These are phyloP conservation scores for Argyresthia goedartella DNA, from an alignment of 2,888 invertebrate species.

Conservation along the genomic window DNA sequence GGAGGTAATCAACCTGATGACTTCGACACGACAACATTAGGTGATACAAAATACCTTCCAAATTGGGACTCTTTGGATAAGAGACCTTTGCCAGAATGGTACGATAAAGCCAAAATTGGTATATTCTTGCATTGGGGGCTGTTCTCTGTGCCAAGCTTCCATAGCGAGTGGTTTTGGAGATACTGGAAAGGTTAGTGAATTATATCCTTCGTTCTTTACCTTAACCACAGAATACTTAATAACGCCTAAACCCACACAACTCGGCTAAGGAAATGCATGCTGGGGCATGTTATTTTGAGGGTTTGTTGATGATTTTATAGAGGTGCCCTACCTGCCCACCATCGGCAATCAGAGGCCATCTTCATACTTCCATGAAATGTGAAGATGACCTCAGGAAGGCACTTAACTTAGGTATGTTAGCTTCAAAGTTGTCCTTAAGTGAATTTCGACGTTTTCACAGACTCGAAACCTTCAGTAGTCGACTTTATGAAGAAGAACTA, in stretches of 20 bases:
- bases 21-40: too few relatives aligned
- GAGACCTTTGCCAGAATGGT: constrained; percentile 84
- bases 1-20: too few relatives aligned
- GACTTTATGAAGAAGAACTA: constrained; percentile 82
- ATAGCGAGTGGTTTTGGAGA: constrained; percentile 87
- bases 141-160: constrained; percentile 83
- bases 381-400: too few relatives aligned
- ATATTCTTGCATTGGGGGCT: constrained; percentile 91
- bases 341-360: too few relatives aligned
- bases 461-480: constrained; percentile 37
- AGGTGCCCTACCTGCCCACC: too few relatives aligned
- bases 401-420: background rate
- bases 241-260: too few relatives aligned
- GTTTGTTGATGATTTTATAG: too few relatives aligned
- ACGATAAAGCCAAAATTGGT: constrained; percentile 84
- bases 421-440: background rate
- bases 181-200: constrained; percentile 65
- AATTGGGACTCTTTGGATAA: constrained; percentile 83
- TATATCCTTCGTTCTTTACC: background rate
- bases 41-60: constrained; percentile 37
- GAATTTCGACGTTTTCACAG: constrained; percentile 7
- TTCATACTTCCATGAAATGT: too few relatives aligned
- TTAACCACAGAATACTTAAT: too few relatives aligned
- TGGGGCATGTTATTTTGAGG: too few relatives aligned
- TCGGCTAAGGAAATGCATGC: too few relatives aligned